Evolutionary conservation across 2,797 vertebrate species (phyloP), one percentile per base, ranked within the genome.

Genomic region (Eulemur mongoz): DNA sequence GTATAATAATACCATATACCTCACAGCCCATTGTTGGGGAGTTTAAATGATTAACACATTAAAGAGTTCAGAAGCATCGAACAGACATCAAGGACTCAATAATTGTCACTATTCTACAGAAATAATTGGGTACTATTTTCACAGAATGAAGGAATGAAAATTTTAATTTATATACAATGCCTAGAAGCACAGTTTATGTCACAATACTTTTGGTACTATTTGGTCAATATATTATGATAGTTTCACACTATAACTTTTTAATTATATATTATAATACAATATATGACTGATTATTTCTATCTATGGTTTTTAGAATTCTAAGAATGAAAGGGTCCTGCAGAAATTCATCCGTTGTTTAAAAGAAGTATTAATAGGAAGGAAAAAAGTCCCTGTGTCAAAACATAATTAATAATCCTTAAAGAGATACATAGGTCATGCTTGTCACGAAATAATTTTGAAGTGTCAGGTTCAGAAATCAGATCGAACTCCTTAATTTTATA

Each of bases 381-480:
- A 73, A 63, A 61, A 96, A 72, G 7, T 67, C 18, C 1, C 17
- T 50, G 2, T 61, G 35, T 78, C 22, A 70, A 45, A 78, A 63
- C 6, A 57, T 25, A 83, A 81, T 93, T 76, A 94, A 88, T 69
- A 94, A 59, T 52, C 9, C 40, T 69, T 63, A 69, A 69, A 85
- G 38, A 90, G 40, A 38, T 48, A 30, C 35, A 43, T 32, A 22
- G 86, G 40, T 65, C 65, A 81, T 72, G 30, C 6, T 38, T 27
- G 32, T 78, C 84, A 95, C 20, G n/a, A 87, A 90, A 92, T 91
- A 91, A 83, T 94, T 94, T 83, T 22, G 35, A 94, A 52, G 20
- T 94, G 67, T 90, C 76, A 70, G 61, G 38, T 90, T 93, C 76
- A 69, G 38, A 95, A 89, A 91, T 72, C 40, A 78, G 10, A 95